Evolutionary conservation across 2,113 vertebrate species (phyloP).

Genomic region (Pteruthius melanotis): DNA sequence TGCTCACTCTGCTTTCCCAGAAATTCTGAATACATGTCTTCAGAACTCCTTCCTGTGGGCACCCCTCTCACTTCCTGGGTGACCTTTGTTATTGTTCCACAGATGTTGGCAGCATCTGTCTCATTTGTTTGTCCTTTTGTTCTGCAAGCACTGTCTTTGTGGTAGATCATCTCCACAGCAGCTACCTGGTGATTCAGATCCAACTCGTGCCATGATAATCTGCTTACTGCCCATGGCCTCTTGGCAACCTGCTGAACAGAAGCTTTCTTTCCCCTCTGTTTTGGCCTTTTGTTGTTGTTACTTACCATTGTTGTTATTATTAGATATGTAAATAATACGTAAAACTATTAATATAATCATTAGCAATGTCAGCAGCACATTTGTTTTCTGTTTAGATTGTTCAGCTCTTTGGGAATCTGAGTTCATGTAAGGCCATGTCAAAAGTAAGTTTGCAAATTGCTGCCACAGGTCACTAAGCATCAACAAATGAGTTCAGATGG

Average conservation of each 20-base stretch:
- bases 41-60: not conserved
- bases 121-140: not conserved
- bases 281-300: not conserved
- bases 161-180: not conserved
- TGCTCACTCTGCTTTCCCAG: not conserved
- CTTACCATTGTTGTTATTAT: not conserved
- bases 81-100: not conserved
- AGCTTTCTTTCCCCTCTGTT: not conserved
- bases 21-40: not conserved
- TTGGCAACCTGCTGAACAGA: not conserved
- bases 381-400: not conserved
- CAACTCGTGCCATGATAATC: not conserved
- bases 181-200: not conserved
- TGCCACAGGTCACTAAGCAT: not conserved
- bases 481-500: not conserved
- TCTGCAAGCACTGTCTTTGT: not conserved
- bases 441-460: not conserved
- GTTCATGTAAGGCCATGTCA: not conserved
- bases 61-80: not conserved
- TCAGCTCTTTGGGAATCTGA: not conserved
- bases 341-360: not conserved
- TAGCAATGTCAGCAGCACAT: not conserved
- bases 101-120: not conserved
- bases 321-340: not conserved
- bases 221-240: not conserved